A percentile compares a stretch with the other conserved stretches of the same genome.
Evolutionary conservation across 2,888 invertebrate genomes (phyloP).

Genomic region (Drosophila quinaria): DNA sequence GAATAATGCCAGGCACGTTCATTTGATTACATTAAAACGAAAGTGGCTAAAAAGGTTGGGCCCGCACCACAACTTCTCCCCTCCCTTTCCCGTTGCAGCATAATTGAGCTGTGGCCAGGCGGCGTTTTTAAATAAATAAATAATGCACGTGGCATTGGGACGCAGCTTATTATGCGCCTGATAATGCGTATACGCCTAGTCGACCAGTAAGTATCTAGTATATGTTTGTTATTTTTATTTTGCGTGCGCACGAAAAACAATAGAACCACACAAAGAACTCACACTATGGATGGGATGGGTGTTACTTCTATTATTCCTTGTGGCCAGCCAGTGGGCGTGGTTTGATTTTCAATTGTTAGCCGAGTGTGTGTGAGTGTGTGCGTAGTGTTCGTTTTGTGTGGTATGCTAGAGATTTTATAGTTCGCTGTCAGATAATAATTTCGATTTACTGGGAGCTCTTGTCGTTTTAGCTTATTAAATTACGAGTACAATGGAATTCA

Average conservation of each 20-base stretch:
- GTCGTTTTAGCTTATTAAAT: conserved; percentile 27
- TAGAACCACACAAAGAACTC: conserved; percentile 16
- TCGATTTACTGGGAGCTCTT: neutral
- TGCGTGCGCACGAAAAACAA: conserved; percentile 34
- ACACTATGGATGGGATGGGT: neutral
- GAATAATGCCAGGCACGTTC: conserved; percentile 83
- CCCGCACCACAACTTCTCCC: neutral
- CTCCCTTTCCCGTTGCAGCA: conserved; percentile 35
- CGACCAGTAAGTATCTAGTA: conserved; percentile 9
- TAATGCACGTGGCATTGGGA: conserved; percentile 66
- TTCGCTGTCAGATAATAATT: conserved; percentile 13
- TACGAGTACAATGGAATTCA: conserved; percentile 7
- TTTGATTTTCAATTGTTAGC: conserved; percentile 37
- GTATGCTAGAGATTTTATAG: conserved; percentile 28
- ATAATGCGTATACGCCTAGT: conserved; percentile 67
- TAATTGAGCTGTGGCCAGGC: conserved; percentile 61
- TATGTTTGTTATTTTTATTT: conserved; percentile 3
- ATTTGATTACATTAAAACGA: conserved; percentile 83
- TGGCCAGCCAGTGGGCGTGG: conserved; percentile 27
- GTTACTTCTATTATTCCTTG: conserved; percentile 28
- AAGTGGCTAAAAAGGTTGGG: conserved; percentile 81
- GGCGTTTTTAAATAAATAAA: conserved; percentile 77
- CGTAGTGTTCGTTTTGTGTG: neutral
- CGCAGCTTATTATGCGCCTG: conserved; percentile 65
- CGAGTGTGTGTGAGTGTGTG: neutral